Conservation (phyloP, 2,113 vertebrate species). For the Calidris pygmaea region DNA sequence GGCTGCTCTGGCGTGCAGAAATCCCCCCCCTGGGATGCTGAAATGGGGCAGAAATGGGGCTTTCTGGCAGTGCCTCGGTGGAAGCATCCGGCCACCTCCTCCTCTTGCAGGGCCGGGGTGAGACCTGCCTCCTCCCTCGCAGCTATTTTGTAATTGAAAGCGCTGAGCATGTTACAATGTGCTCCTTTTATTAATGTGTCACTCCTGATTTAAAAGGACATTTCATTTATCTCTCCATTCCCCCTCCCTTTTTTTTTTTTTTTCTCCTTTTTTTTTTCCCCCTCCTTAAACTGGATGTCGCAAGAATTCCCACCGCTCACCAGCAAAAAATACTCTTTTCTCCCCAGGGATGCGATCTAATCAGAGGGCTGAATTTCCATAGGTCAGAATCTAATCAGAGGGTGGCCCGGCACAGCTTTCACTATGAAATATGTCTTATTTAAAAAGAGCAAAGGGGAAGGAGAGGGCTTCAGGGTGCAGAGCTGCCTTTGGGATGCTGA, state of each 20-base stretch:
- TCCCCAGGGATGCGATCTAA: conserved; percentile 35
- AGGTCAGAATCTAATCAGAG: conserved; percentile 21
- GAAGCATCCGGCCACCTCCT: background rate
- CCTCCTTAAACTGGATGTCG: background rate
- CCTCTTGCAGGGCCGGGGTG: accelerated
- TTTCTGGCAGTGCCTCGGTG: background rate
- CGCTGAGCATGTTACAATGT: background rate
- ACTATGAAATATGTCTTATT: background rate
- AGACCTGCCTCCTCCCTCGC: background rate
- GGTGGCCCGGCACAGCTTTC: background rate
- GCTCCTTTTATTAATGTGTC: conserved; percentile 26
- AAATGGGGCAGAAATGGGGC: accelerated
- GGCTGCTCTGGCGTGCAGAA: accelerated
- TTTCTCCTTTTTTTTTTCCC: background rate
- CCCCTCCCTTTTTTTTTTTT: background rate
- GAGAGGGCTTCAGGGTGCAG: background rate
- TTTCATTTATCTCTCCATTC: conserved; percentile 44
- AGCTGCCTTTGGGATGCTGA: background rate
- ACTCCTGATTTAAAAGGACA: conserved; percentile 55
- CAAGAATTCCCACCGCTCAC: background rate
- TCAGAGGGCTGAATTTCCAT: conserved; percentile 57
- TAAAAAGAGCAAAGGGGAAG: conserved; percentile 8
- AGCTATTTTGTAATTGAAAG: conserved; percentile 9
- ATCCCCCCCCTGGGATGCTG: no score
- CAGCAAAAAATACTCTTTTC: background rate